These are phyloP conservation scores for Polypterus senegalus DNA, from an alignment of 2,113 vertebrate species.

Conservation along the genomic window DNA sequence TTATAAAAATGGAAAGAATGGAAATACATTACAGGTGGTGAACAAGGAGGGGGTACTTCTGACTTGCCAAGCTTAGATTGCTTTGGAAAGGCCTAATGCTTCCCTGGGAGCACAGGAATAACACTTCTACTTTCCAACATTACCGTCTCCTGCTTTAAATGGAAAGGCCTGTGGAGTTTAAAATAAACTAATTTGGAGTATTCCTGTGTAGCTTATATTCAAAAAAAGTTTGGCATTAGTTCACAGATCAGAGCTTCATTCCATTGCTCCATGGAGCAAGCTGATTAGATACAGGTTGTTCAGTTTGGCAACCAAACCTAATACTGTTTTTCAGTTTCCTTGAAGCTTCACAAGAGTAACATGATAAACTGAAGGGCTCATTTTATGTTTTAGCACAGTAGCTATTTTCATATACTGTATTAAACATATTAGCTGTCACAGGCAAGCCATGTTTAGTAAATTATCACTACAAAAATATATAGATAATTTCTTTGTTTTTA, in stretches of 20 bases:
- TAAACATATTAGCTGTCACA: too few species aligned
- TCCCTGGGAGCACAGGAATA: not conserved
- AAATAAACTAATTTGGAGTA: conserved; percentile 35
- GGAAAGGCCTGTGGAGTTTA: conserved; percentile 31
- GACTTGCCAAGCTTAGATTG: not conserved
- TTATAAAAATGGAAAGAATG: not conserved
- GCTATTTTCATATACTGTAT: too few species aligned
- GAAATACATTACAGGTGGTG: not conserved
- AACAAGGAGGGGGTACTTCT: not conserved
- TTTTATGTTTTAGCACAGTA: too few species aligned
- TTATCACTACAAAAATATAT: too few species aligned
- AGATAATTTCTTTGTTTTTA: too few species aligned
- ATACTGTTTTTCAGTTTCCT: conserved; percentile 17
- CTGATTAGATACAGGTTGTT: conserved; percentile 19
- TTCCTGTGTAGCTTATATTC: conserved; percentile 29
- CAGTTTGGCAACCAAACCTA: not conserved
- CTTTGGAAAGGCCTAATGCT: not conserved
- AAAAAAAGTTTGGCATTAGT: conserved; percentile 30
- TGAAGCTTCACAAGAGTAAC: not conserved
- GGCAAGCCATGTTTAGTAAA: too few species aligned
- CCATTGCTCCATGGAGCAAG: conserved; percentile 8
- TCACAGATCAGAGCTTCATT: conserved; percentile 29
- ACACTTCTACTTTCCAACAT: conserved; percentile 3
- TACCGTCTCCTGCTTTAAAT: conserved; percentile 22
- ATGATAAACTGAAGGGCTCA: too few species aligned